Conservation (phyloP, 1,140 invertebrate species). For the Littorina saxatilis region DNA sequence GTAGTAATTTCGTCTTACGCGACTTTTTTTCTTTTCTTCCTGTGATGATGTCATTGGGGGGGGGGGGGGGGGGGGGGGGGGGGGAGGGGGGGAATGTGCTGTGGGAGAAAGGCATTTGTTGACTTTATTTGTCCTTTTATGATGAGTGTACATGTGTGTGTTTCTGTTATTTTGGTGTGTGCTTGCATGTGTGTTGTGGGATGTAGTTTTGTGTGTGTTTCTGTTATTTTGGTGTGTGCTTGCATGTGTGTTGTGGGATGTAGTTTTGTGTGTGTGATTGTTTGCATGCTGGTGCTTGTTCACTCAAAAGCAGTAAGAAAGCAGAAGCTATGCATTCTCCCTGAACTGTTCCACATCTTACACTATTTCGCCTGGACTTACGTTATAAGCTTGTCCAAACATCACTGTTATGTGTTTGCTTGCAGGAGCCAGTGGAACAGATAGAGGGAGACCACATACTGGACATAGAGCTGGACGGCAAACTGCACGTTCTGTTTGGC, state of each 20-base stretch:
- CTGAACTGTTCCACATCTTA: too few species aligned
- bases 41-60: too few species aligned
- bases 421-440: conserved; percentile 89
- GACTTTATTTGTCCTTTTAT: too few species aligned
- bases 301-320: too few species aligned
- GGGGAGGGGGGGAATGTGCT: neutral
- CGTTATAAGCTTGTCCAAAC: neutral
- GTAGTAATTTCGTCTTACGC: too few species aligned
- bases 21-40: too few species aligned
- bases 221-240: neutral
- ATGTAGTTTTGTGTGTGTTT: conserved; percentile 12
- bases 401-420: neutral
- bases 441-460: conserved; percentile 81
- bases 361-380: too few species aligned
- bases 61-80: too few species aligned
- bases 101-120: too few species aligned
- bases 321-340: too few species aligned
- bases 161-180: neutral
- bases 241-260: neutral
- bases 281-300: too few species aligned
- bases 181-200: neutral
- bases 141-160: too few species aligned
- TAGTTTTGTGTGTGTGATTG: neutral
- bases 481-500: conserved; percentile 95
- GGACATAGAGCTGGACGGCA: conserved; percentile 92